Conservation (phyloP, 2,113 vertebrate species). For the Eubucco bourcierii region DNA sequence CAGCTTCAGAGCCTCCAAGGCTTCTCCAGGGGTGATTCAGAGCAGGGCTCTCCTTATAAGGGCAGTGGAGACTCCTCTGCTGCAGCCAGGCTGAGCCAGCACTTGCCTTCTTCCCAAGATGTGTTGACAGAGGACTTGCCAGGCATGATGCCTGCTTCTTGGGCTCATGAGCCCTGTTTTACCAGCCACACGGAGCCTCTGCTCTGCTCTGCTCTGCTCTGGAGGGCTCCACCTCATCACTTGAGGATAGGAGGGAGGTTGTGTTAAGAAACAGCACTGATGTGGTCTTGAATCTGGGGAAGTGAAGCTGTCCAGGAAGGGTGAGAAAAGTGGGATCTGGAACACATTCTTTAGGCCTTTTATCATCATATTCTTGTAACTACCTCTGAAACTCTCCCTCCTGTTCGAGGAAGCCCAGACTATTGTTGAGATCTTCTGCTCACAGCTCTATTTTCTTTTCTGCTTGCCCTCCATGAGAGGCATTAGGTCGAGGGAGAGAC, state of each 20-base stretch:
- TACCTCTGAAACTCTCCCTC: neutral
- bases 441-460: neutral
- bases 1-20: neutral
- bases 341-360: neutral
- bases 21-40: slow-evolving; percentile 24
- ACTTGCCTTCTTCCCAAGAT: slow-evolving; percentile 21
- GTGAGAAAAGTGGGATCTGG: neutral
- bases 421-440: neutral
- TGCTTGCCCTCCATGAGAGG: neutral
- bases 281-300: neutral
- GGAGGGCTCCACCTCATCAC: neutral
- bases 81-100: neutral
- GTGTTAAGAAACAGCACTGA: neutral
- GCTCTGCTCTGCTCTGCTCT: neutral
- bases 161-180: neutral
- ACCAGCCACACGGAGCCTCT: neutral
- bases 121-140: slow-evolving; percentile 53
- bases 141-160: neutral
- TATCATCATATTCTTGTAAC: neutral
- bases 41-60: slow-evolving; percentile 57
- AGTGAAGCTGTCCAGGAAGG: neutral
- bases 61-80: slow-evolving; percentile 40
- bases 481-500: neutral
- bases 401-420: neutral
- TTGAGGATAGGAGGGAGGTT: neutral